Conservation (phyloP, 1,140 invertebrate genomes). For the Prorops nasuta region DNA sequence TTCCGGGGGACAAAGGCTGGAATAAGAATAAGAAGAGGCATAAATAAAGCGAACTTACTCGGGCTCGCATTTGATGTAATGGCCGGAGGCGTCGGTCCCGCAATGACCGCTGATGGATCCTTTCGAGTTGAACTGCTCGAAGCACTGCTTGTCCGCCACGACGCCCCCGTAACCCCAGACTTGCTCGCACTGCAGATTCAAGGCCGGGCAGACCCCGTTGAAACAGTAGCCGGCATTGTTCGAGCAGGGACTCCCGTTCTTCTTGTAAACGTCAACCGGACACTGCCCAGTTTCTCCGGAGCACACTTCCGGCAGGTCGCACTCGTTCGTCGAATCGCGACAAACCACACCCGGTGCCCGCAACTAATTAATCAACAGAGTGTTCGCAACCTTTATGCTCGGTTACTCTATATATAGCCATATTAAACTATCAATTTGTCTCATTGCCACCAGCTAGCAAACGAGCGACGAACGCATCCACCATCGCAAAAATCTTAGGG, state of each 20-base stretch:
- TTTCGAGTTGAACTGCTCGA: slow-evolving; percentile 90
- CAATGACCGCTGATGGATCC: slow-evolving; percentile 93
- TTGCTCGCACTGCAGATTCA: slow-evolving; percentile 81
- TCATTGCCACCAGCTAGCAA: too few relatives aligned
- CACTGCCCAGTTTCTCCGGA: slow-evolving; percentile 83
- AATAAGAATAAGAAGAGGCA: too few relatives aligned
- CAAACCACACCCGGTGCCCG: slow-evolving; percentile 75
- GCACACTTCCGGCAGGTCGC: slow-evolving; percentile 92
- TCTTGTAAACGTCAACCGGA: slow-evolving; percentile 83
- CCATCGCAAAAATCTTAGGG: too few relatives aligned
- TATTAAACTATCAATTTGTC: neutral
- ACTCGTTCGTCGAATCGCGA: slow-evolving; percentile 82
- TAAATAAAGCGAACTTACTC: slow-evolving; percentile 82
- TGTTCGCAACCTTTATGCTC: too few relatives aligned
- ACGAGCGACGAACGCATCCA: too few relatives aligned
- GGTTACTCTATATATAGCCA: too few relatives aligned
- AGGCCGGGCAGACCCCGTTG: slow-evolving; percentile 85
- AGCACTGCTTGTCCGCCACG: slow-evolving; percentile 82
- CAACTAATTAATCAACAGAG: slow-evolving; percentile 60
- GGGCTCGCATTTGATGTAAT: slow-evolving; percentile 81
- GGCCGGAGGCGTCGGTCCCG: slow-evolving; percentile 75
- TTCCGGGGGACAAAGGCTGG: too few relatives aligned
- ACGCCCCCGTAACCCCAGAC: slow-evolving; percentile 86
- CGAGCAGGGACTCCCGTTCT: slow-evolving; percentile 84
- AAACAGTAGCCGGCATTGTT: slow-evolving; percentile 78